These are phyloP conservation scores for Slavum lentiscoides DNA, from an alignment of 2,888 invertebrate species.

Conservation along the genomic window DNA sequence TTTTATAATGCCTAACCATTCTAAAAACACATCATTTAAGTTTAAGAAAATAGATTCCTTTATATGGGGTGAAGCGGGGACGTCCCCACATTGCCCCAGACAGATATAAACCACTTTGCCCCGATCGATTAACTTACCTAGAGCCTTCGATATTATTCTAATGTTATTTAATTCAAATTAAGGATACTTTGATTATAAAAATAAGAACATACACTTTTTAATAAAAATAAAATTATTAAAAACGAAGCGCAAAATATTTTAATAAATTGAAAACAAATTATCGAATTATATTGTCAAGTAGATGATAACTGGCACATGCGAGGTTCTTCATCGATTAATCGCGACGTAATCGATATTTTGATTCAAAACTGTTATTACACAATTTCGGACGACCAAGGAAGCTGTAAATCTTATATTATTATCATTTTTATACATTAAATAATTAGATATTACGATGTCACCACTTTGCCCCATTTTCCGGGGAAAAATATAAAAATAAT, in stretches of 20 bases:
- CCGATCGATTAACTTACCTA: conserved; percentile 12
- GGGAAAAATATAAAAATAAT: no score
- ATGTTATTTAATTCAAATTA: conserved; percentile 4
- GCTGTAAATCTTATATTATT: no score
- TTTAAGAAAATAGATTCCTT: not conserved
- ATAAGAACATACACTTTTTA: not conserved
- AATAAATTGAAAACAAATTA: not conserved
- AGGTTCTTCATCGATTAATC: no score
- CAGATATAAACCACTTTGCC: conserved; percentile 11
- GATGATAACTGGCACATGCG: not conserved
- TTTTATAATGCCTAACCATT: not conserved
- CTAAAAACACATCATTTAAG: not conserved
- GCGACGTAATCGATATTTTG: no score
- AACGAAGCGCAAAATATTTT: not conserved
- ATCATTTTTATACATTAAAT: no score
- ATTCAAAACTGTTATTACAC: no score
- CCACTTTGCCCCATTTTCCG: no score
- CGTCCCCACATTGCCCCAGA: conserved; percentile 7
- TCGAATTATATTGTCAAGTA: not conserved
- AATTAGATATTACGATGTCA: no score
- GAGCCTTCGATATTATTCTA: not conserved
- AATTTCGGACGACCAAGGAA: no score
- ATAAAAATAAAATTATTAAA: not conserved
- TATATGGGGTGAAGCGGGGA: not conserved
- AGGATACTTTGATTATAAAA: not conserved